Evolutionary conservation across 2,888 invertebrate genomes (phyloP).

Genomic region (Andrena marginata): DNA sequence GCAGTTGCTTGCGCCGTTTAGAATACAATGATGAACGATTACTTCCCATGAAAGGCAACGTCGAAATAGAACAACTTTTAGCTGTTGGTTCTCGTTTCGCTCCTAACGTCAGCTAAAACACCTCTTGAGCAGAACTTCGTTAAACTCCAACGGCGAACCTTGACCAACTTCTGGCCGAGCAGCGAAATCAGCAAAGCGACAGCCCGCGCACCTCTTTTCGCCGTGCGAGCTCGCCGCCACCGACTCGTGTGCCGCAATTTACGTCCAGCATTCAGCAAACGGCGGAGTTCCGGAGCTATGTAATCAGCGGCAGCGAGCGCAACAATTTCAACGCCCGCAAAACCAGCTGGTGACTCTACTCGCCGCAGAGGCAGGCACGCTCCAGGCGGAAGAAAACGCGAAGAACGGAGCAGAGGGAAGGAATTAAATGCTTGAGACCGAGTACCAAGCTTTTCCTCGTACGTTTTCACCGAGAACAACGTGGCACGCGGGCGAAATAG

Average conservation of each 20-base stretch:
- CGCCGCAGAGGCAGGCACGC: not conserved
- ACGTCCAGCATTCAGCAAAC: conserved; percentile 26
- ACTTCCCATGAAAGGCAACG: too few relatives aligned
- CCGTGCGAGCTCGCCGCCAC: not conserved
- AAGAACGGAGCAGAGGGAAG: conserved; percentile 22
- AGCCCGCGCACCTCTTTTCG: not conserved
- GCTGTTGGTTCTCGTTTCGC: too few relatives aligned
- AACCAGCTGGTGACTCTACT: not conserved
- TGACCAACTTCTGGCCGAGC: conserved; percentile 39
- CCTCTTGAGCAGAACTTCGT: not conserved
- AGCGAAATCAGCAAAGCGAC: conserved; percentile 20
- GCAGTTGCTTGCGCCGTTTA: too few relatives aligned
- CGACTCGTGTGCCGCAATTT: conserved; percentile 13
- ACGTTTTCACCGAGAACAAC: conserved; percentile 45
- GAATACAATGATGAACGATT: too few relatives aligned
- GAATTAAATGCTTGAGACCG: conserved; percentile 37
- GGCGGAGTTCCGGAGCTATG: conserved; percentile 26
- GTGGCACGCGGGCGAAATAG: conserved; percentile 41
- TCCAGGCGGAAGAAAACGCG: conserved; percentile 28
- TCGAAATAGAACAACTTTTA: not conserved
- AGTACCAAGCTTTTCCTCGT: conserved; percentile 28
- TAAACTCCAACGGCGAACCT: conserved; percentile 30
- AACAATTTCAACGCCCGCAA: conserved; percentile 23
- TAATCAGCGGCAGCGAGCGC: conserved; percentile 22
- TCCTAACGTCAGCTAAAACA: not conserved